phyloP scores from a whole-genome alignment of 2,888 invertebrate species.

The Acrobasis repandana region DNA sequence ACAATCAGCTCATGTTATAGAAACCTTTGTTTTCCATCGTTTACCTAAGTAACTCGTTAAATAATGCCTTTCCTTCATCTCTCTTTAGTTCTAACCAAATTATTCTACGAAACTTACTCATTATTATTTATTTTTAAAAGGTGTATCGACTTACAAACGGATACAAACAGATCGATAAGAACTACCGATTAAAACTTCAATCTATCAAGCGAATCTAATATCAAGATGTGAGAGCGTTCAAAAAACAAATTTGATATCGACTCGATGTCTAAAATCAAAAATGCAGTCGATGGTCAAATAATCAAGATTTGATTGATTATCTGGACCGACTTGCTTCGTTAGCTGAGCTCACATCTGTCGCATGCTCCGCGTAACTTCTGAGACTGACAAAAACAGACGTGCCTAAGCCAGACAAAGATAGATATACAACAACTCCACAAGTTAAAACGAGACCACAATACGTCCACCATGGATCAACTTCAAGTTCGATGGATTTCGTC shows the following conservation, averaged over 20 bases:
- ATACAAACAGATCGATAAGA: slow-evolving; percentile 5
- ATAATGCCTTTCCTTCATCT: no score
- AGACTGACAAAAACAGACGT: slow-evolving; percentile 76
- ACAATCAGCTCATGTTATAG: no score
- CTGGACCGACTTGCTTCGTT: slow-evolving; percentile 78
- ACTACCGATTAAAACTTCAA: slow-evolving; percentile 8
- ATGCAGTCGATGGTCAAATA: slow-evolving; percentile 65
- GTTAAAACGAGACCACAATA: slow-evolving; percentile 49
- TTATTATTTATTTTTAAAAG: neutral
- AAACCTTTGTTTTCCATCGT: no score
- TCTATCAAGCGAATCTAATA: slow-evolving; percentile 15
- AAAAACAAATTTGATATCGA: slow-evolving; percentile 18
- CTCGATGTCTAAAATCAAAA: slow-evolving; percentile 43
- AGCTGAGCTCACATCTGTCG: slow-evolving; percentile 79
- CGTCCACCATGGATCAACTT: slow-evolving; percentile 57
- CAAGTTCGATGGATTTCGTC: slow-evolving; percentile 56
- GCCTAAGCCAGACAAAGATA: slow-evolving; percentile 56
- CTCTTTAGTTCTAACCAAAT: no score
- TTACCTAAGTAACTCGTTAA: no score
- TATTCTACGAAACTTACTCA: no score
- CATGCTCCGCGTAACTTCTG: slow-evolving; percentile 74
- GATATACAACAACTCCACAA: slow-evolving; percentile 38
- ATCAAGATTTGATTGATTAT: slow-evolving; percentile 80
- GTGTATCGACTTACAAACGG: neutral
- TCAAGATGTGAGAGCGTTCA: slow-evolving; percentile 15